Conservation (phyloP, 2,888 invertebrate genomes). For the Sminthurides aquaticus region DNA sequence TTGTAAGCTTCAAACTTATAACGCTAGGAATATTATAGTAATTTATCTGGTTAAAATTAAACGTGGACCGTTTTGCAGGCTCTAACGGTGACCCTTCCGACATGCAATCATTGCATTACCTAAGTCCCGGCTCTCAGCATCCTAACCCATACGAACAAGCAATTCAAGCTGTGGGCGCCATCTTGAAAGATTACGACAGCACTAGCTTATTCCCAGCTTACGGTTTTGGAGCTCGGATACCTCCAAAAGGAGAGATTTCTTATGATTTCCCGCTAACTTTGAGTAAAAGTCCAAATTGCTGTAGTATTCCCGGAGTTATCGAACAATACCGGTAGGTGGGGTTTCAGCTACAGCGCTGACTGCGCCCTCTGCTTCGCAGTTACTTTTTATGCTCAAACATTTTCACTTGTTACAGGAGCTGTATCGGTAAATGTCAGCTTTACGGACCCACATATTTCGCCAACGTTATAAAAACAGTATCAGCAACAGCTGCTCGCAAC, state of each 20-base stretch:
- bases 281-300: slow-evolving; percentile 49
- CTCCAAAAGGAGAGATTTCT: slow-evolving; percentile 49
- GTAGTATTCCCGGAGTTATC: slow-evolving; percentile 49
- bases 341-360: too few species aligned
- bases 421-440: slow-evolving; percentile 46
- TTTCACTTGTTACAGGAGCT: slow-evolving; percentile 27
- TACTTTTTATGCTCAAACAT: too few species aligned
- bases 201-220: slow-evolving; percentile 51
- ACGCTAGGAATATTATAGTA: not conserved
- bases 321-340: slow-evolving; percentile 47
- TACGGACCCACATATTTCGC: slow-evolving; percentile 56
- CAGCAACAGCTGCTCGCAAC: not conserved
- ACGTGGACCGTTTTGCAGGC: too few species aligned
- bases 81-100: slow-evolving; percentile 40
- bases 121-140: slow-evolving; percentile 28
- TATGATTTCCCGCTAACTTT: slow-evolving; percentile 49
- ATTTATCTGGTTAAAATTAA: too few species aligned
- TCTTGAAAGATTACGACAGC: slow-evolving; percentile 50
- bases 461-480: slow-evolving; percentile 50
- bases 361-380: too few species aligned
- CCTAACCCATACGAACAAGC: slow-evolving; percentile 49
- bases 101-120: slow-evolving; percentile 35
- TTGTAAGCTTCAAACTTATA: slow-evolving; percentile 3
- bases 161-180: slow-evolving; percentile 47
- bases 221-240: slow-evolving; percentile 50